Percentiles rank a stretch among this genome's conserved stretches.
These are phyloP conservation scores for Aegypius monachus DNA, from an alignment of 2,113 vertebrate genomes.

Conservation along the genomic window DNA sequence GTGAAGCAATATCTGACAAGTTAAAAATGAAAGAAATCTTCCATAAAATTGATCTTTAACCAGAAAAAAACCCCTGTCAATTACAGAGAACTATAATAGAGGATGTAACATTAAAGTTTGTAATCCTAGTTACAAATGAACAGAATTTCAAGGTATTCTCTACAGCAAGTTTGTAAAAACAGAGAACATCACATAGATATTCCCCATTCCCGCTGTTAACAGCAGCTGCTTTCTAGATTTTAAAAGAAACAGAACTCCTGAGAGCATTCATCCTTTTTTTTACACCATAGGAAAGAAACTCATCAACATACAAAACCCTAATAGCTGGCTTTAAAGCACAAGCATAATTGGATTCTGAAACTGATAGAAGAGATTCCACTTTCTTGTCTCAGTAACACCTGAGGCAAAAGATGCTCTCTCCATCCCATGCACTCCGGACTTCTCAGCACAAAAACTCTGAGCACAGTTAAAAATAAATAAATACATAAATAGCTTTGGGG, in stretches of 20 bases:
- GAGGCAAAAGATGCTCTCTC: background rate
- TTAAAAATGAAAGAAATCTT: background rate
- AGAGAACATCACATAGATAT: background rate
- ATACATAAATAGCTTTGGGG: background rate
- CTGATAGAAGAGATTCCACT: background rate
- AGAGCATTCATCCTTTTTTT: background rate
- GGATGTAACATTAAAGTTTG: background rate
- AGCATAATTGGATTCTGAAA: background rate
- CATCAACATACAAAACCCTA: background rate
- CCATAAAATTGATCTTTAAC: background rate
- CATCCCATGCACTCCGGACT: fast-evolving
- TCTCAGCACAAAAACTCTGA: background rate
- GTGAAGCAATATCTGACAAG: background rate
- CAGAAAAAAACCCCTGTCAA: background rate
- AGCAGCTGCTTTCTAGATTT: background rate
- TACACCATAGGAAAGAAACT: background rate
- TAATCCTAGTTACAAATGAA: background rate
- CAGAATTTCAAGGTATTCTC: background rate
- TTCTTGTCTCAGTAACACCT: background rate
- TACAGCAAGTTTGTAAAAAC: background rate
- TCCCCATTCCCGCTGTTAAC: background rate
- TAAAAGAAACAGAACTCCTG: background rate
- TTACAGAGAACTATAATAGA: background rate
- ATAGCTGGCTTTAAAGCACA: background rate
- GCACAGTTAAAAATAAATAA: background rate